Evolutionary conservation across 2,888 invertebrate genomes (phyloP), one percentile per base, ranked within the genome.

Genomic region (Petrophora chlorosata): DNA sequence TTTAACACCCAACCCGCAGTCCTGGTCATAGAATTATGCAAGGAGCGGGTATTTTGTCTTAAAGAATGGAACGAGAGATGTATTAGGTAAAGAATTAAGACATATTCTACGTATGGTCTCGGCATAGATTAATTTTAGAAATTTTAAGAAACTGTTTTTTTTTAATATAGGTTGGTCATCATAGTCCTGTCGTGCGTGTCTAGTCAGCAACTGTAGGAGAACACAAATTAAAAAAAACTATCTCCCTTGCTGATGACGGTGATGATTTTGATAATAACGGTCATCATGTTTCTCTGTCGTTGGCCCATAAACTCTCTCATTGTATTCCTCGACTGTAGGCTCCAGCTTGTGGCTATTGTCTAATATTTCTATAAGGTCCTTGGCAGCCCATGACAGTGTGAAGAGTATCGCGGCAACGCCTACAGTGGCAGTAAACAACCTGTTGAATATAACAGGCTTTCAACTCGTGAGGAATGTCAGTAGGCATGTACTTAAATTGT

Each of bases 241-340:
- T 5, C 19, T 19, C 7, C 7, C 5, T 19, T 19, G 7, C 7
- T 1, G 7, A 19, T 19, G 19, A 19, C 19, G 19, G 7, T 5
- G 4, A 7, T 19, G 2, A 7, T 5, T 5, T 19, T 14, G 5
- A 12, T 5, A 32, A 10, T 32, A n/a, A 3, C 10, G 10, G 2
- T 7, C 10, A 5, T 1, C 3, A 19, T 13, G 19, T 5, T 10
- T 5, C 4, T 19, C 7, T 12, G 25, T n/a, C 0, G 25, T 25
- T 16, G 17, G 9, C 9, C 36, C 36, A 16, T 8, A 32, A 16
- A 35, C 14, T 39, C 39, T 39, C 1, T 26, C 33, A 12, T 42
- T 14, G 19, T 34, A 43, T 13, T 28, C 42, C 8, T 34, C 29
- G 3, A 43, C 10, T 9, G 19, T 28, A 14, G 19, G 19, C 3